A percentile compares a stretch with the other conserved stretches of the same genome.
phyloP scores from a whole-genome alignment of 2,113 vertebrate species.

The Spermophilus dauricus region DNA sequence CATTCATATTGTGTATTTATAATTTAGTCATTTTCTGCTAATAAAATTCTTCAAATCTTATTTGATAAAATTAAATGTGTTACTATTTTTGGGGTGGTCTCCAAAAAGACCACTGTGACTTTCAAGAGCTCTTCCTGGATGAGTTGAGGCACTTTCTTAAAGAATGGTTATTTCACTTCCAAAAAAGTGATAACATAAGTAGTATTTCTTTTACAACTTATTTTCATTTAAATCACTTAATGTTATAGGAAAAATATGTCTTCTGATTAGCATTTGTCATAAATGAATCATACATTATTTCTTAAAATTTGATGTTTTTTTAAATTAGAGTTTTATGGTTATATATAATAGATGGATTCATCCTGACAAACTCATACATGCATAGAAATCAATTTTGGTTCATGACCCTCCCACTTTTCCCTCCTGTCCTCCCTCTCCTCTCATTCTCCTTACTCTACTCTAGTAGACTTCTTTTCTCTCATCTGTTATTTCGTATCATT shows the following conservation, averaged over 20 bases:
- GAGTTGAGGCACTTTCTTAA: slow-evolving; percentile 33
- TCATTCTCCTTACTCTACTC: too few relatives aligned
- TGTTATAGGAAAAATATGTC: not conserved
- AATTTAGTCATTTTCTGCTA: slow-evolving; percentile 41
- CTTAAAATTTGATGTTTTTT: not conserved
- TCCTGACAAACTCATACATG: too few relatives aligned
- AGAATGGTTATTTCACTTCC: slow-evolving; percentile 9
- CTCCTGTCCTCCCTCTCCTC: too few relatives aligned
- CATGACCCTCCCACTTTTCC: too few relatives aligned
- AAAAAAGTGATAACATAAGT: not conserved
- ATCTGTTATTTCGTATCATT: too few relatives aligned
- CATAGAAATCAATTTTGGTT: too few relatives aligned
- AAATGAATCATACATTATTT: slow-evolving; percentile 47
- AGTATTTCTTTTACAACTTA: slow-evolving; percentile 36
- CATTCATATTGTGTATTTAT: slow-evolving; percentile 22
- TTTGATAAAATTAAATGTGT: slow-evolving; percentile 30
- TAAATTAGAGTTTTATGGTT: too few relatives aligned
- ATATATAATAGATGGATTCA: too few relatives aligned
- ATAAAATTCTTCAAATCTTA: slow-evolving; percentile 36
- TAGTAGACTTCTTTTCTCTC: too few relatives aligned
- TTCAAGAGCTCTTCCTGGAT: slow-evolving; percentile 17
- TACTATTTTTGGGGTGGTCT: not conserved
- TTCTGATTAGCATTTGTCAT: slow-evolving; percentile 35
- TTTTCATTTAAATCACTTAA: slow-evolving; percentile 45
- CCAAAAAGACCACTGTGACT: not conserved